These are phyloP conservation scores for Pachymerium ferrugineum DNA, from an alignment of 2,888 invertebrate species.

Conservation along the genomic window DNA sequence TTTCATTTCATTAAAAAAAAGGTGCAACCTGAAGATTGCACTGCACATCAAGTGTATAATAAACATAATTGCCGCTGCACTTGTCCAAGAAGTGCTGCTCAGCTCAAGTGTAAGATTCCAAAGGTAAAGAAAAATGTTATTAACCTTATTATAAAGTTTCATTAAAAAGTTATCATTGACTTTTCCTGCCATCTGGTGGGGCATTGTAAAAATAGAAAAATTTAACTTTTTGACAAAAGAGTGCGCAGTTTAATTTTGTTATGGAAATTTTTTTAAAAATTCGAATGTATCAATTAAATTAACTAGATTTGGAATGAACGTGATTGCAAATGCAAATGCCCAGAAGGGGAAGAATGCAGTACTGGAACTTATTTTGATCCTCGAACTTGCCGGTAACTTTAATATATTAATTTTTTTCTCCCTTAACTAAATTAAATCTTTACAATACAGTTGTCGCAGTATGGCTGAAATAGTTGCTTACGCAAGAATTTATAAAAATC, in stretches of 20 bases:
- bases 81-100: slow-evolving; percentile 33
- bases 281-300: neutral
- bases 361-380: slow-evolving; percentile 37
- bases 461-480: slow-evolving; percentile 10
- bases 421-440: neutral
- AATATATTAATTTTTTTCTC: neutral
- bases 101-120: slow-evolving; percentile 35
- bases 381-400: slow-evolving; percentile 34
- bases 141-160: neutral
- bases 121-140: slow-evolving; percentile 30
- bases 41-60: slow-evolving; percentile 34
- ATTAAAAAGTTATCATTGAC: no score
- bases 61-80: slow-evolving; percentile 35
- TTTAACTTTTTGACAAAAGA: neutral
- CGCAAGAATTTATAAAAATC: slow-evolving; percentile 11
- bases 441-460: neutral
- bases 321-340: slow-evolving; percentile 37
- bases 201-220: neutral
- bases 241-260: neutral
- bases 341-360: slow-evolving; percentile 36
- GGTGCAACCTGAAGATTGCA: slow-evolving; percentile 37
- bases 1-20: neutral
- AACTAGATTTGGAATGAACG: slow-evolving; percentile 35
- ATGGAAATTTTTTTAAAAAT: neutral
- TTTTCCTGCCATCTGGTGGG: neutral